A percentile compares a stretch with the other conserved stretches of the same genome.
Conservation (phyloP, 1,140 invertebrate genomes). For the Diuraphis noxia region DNA sequence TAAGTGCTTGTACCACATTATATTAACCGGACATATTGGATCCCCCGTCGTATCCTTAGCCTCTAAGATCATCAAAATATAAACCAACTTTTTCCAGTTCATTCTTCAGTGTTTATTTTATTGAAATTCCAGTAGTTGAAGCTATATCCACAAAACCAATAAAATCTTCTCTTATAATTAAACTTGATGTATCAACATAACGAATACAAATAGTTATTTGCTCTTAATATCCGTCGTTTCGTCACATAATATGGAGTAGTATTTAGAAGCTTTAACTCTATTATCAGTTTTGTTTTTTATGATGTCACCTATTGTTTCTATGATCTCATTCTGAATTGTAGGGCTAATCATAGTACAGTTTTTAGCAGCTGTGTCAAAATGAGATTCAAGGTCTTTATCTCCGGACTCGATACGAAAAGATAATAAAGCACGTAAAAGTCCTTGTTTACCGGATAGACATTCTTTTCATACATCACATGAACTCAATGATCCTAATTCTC, state of each 20-base stretch:
- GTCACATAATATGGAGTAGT: constrained; percentile 55
- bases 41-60: constrained; percentile 58
- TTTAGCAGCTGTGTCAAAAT: constrained; percentile 4
- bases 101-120: constrained; percentile 55
- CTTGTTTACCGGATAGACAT: background rate
- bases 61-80: constrained; percentile 56
- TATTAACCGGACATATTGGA: constrained; percentile 57
- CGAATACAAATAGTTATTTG: constrained; percentile 56
- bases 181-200: constrained; percentile 53
- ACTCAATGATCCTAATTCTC: background rate
- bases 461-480: background rate
- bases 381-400: background rate
- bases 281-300: constrained; percentile 53
- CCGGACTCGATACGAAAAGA: background rate
- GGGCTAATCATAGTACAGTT: constrained; percentile 55
- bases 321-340: constrained; percentile 56
- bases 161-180: constrained; percentile 55
- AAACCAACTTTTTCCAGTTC: constrained; percentile 56
- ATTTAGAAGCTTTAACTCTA: constrained; percentile 54
- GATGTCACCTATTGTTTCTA: constrained; percentile 54
- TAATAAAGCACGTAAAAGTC: background rate
- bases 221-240: constrained; percentile 56
- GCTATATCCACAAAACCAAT: constrained; percentile 57
- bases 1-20: constrained; percentile 57
- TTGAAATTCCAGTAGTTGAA: constrained; percentile 56